Base-by-base conservation (phyloP, 92 coral and sea anemone genomes). In the Desmophyllum pertusum region DNA sequence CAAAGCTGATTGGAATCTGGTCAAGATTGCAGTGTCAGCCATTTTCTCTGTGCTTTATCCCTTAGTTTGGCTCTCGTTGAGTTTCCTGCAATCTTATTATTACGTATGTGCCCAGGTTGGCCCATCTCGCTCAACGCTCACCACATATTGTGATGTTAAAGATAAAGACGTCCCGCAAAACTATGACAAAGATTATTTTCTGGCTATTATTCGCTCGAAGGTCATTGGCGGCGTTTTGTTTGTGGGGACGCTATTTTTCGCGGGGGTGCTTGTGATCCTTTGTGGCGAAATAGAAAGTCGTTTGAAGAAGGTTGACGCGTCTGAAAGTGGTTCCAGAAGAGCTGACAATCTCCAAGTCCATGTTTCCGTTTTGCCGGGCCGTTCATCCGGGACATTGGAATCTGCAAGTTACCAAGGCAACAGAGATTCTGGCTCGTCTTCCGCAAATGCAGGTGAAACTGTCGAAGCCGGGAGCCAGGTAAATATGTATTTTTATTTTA, bases 41-140 rank as follows among this genome's bases (percentile, higher is more conserved):
- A 48, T 71, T 73, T 70, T 82, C 57, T 82, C 86, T 59, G 21
- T 82, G 31, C 61, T 82, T 19, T 82, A 82, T 41, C 86, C 86
- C 7, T 41, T 71, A 17, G 57, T 71, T 3, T 82, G 86, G 86
- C 62, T 82, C 5, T 82, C 86, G 0, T 71, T 82, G 25, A 70
- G 86, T 61, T 82, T 82, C 57, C 61, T 82, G 55, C 86, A 82
- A 52, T 6, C 79, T 1, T 9, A 40, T 73, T 70, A 71, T 29
- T 82, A 82, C 86, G 79, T 73, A 0, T 82, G 86, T 71, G 71
- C 71, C 27, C 11, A 40, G 3, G 79, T 72, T 40, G 86, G 86
- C 3, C 79, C 86, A 30, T 0, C 21, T 23, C 0, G 33, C 1
- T 33, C 7, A 5, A 33, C 50, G 11, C 59, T 82, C 42, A 31